These are phyloP conservation scores for Drosophila orosa DNA, from an alignment of 1,140 invertebrate species.

Conservation along the genomic window DNA sequence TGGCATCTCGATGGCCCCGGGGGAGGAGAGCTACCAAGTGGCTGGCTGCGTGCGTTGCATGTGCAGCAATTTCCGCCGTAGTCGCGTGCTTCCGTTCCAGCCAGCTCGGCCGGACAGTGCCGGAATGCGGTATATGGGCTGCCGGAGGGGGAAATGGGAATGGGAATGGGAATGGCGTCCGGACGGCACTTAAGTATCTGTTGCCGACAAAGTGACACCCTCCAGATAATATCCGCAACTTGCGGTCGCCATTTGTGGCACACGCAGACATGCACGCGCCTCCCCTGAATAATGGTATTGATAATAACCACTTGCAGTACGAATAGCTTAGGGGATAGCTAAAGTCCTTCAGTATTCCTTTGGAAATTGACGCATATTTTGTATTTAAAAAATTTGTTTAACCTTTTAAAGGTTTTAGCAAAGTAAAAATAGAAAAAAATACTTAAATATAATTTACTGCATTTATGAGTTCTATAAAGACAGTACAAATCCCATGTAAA, in stretches of 20 bases:
- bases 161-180: slow-evolving; percentile 23
- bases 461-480: no score
- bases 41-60: slow-evolving; percentile 69
- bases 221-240: slow-evolving; percentile 72
- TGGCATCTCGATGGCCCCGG: slow-evolving; percentile 27
- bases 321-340: neutral
- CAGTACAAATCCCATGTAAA: no score
- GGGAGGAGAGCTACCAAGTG: slow-evolving; percentile 24
- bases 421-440: neutral
- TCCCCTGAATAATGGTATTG: slow-evolving; percentile 30
- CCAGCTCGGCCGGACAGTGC: slow-evolving; percentile 32
- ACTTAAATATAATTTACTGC: no score
- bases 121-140: slow-evolving; percentile 21
- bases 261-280: slow-evolving; percentile 5
- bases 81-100: slow-evolving; percentile 73
- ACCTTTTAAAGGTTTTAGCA: neutral
- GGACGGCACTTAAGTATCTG: slow-evolving; percentile 76
- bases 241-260: slow-evolving; percentile 36
- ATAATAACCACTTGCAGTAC: slow-evolving; percentile 44
- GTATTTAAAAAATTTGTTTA: neutral
- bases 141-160: slow-evolving; percentile 6
- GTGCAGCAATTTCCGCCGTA: slow-evolving; percentile 75
- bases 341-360: neutral
- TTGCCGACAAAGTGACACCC: slow-evolving; percentile 64
- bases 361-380: neutral